These are phyloP conservation scores for Schizopygopsis malacanthus DNA, from an alignment of 2,797 vertebrate genomes.

Conservation along the genomic window DNA sequence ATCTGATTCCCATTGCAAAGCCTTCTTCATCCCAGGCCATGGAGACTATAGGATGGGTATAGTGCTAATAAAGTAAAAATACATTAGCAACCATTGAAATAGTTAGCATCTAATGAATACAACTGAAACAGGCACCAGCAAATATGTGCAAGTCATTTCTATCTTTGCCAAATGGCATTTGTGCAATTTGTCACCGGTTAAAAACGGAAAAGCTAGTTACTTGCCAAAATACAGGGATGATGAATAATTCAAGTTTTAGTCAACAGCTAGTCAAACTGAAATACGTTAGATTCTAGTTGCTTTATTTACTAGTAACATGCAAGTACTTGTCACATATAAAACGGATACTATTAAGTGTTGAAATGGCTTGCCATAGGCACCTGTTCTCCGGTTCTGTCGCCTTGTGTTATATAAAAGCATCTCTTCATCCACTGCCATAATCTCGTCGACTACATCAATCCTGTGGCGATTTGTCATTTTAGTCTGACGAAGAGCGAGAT, in stretches of 20 bases:
- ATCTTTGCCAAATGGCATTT: not conserved
- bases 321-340: not conserved
- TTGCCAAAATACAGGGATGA: not conserved
- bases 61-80: not conserved
- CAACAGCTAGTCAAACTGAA: not conserved
- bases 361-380: conserved; percentile 8
- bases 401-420: conserved; percentile 60
- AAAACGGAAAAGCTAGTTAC: not conserved
- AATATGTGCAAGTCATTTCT: not conserved
- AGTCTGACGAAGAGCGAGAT: not conserved
- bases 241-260: not conserved
- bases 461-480: not conserved
- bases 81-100: not conserved
- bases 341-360: not conserved
- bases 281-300: not conserved
- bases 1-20: not conserved
- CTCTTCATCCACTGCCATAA: conserved; percentile 49
- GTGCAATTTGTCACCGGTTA: not conserved
- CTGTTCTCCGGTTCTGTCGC: conserved; percentile 29
- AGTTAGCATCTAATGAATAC: conserved; percentile 10
- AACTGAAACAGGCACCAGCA: not conserved
- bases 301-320: not conserved
- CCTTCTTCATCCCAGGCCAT: not conserved
- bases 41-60: not conserved
- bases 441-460: conserved; percentile 23